A percentile compares a stretch with the other conserved stretches of the same genome.
Evolutionary conservation across 1,140 invertebrate species (phyloP).

Genomic region (Heliconius himera): DNA sequence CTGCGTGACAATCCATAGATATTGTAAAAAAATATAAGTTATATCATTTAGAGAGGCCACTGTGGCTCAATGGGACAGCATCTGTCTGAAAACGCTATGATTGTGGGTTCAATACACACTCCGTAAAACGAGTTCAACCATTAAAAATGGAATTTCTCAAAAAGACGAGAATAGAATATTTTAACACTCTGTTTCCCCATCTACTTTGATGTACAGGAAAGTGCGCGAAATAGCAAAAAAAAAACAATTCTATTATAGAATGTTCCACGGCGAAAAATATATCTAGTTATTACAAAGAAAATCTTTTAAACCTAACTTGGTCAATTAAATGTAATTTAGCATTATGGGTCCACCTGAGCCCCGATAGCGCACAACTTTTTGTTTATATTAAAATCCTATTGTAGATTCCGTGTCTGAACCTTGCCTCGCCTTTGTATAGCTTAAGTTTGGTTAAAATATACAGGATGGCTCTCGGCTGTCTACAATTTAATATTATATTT

Average conservation of each 20-base stretch:
- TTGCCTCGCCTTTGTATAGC: slow-evolving; percentile 43
- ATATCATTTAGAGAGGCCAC: no score
- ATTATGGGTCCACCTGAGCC: slow-evolving; percentile 30
- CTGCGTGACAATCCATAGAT: no score
- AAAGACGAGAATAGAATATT: no score
- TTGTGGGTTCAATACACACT: no score
- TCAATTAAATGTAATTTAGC: slow-evolving; percentile 23
- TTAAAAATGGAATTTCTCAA: no score
- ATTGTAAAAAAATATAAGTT: no score
- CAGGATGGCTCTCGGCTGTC: background rate
- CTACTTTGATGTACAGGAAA: no score
- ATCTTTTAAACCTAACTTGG: slow-evolving; percentile 16
- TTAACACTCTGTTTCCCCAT: no score
- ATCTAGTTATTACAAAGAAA: slow-evolving; percentile 11
- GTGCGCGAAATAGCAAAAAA: background rate
- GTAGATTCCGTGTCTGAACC: slow-evolving; percentile 38
- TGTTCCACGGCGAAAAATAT: background rate
- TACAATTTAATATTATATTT: background rate
- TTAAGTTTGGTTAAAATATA: slow-evolving; percentile 31
- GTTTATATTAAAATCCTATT: slow-evolving; percentile 44
- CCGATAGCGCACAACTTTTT: slow-evolving; percentile 40
- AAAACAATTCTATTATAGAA: background rate
- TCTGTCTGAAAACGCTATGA: no score
- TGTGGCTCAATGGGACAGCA: no score
- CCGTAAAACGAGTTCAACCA: no score